These are phyloP conservation scores for Brachymystax lenok DNA, from an alignment of 2,797 vertebrate genomes.

Conservation along the genomic window DNA sequence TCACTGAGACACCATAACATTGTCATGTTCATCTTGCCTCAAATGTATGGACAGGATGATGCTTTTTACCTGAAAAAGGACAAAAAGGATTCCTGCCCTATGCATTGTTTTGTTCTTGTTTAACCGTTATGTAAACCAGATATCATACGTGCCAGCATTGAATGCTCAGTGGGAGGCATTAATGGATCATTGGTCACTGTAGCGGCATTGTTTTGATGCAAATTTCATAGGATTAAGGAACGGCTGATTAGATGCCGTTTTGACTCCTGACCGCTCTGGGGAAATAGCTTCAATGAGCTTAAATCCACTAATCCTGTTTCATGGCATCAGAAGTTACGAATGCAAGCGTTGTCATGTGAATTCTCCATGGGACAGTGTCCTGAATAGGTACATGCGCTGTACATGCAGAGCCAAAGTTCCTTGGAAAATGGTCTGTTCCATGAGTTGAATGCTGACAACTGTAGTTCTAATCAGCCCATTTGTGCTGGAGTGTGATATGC, in stretches of 20 bases:
- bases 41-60: too few relatives aligned
- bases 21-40: too few relatives aligned
- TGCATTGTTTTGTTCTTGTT: background rate
- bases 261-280: conserved; percentile 5
- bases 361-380: background rate
- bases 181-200: background rate
- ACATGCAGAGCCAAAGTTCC: background rate
- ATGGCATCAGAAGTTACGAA: conserved; percentile 13
- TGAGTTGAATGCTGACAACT: background rate
- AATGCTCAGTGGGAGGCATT: background rate
- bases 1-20: too few relatives aligned
- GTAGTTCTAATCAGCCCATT: too few relatives aligned
- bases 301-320: conserved; percentile 22
- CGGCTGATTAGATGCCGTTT: conserved; percentile 11
- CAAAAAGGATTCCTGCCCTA: background rate
- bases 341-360: conserved; percentile 10
- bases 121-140: background rate
- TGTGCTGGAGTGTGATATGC: too few relatives aligned
- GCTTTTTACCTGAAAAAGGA: background rate
- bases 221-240: conserved; percentile 9
- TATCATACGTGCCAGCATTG: background rate
- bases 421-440: background rate
- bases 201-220: conserved; percentile 16
- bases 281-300: conserved; percentile 13
- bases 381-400: conserved; percentile 11